These are phyloP conservation scores for Micropoecilia bifurca DNA, from an alignment of 2,797 vertebrate genomes.

Conservation along the genomic window DNA sequence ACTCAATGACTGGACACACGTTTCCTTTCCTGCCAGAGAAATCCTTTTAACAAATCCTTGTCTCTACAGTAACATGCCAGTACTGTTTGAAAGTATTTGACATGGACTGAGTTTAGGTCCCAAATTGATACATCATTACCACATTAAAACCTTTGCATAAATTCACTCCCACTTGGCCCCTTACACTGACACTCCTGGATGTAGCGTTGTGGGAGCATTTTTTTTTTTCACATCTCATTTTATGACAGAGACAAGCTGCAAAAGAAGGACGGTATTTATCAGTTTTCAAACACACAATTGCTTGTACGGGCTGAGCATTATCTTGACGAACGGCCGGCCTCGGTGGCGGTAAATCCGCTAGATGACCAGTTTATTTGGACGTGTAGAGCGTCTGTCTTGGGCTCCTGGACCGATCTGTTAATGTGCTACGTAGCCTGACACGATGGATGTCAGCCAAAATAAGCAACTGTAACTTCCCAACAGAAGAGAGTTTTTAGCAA, in stretches of 20 bases:
- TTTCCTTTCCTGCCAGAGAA: background rate
- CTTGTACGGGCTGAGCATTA: slow-evolving; percentile 49
- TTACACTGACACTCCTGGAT: slow-evolving; percentile 19
- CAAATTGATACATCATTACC: background rate
- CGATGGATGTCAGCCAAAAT: slow-evolving; percentile 69
- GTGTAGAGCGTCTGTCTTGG: slow-evolving; percentile 57
- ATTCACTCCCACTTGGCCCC: background rate
- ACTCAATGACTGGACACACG: background rate
- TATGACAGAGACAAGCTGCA: slow-evolving; percentile 39
- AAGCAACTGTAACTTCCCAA: slow-evolving; percentile 73
- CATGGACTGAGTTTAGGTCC: background rate
- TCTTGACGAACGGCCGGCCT: slow-evolving; percentile 41
- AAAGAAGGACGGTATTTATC: slow-evolving; percentile 55
- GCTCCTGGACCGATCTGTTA: slow-evolving; percentile 61
- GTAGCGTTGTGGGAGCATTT: slow-evolving; percentile 58
- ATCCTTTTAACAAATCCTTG: slow-evolving; percentile 3
- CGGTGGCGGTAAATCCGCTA: slow-evolving; percentile 42
- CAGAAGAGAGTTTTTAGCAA: slow-evolving; percentile 43
- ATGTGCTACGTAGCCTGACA: slow-evolving; percentile 52
- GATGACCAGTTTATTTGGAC: slow-evolving; percentile 79
- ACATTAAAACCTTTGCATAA: slow-evolving; percentile 9
- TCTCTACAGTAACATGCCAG: background rate
- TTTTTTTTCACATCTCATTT: slow-evolving; percentile 42
- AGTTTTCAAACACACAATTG: slow-evolving; percentile 51
- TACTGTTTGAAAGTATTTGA: slow-evolving; percentile 1